These are phyloP conservation scores for Gambusia affinis DNA, from an alignment of 2,113 vertebrate genomes.

Conservation along the genomic window DNA sequence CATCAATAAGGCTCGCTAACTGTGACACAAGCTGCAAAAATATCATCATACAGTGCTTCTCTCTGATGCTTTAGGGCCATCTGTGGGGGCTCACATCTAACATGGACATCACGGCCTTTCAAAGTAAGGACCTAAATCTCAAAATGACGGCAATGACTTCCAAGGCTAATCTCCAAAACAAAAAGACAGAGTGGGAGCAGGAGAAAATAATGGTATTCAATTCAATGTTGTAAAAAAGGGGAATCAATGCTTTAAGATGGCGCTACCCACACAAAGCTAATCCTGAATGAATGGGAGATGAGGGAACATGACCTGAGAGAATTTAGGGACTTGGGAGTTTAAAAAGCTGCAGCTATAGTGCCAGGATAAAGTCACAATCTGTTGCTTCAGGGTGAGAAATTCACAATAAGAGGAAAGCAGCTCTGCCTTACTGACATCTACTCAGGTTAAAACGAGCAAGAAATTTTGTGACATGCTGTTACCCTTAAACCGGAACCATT, in stretches of 20 bases:
- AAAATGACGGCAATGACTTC: constrained; percentile 78
- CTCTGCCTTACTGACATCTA: constrained; percentile 8
- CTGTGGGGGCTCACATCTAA: constrained; percentile 56
- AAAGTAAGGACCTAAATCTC: constrained; percentile 82
- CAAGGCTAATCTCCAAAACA: constrained; percentile 54
- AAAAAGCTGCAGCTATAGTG: constrained; percentile 47
- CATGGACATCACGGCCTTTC: constrained; percentile 78
- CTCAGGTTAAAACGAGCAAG: constrained; percentile 34
- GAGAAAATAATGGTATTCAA: constrained; percentile 20
- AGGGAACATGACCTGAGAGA: constrained; percentile 38
- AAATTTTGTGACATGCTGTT: constrained; percentile 20
- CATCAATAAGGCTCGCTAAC: constrained; percentile 39
- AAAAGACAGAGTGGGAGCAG: constrained; percentile 30
- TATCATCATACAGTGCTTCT: constrained; percentile 29
- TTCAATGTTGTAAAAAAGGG: constrained; percentile 15
- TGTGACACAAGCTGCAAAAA: constrained; percentile 40
- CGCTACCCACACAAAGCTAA: constrained; percentile 36
- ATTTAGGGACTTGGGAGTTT: constrained; percentile 28
- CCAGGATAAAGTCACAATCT: constrained; percentile 38
- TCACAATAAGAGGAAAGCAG: constrained; percentile 40
- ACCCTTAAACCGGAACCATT: constrained; percentile 26
- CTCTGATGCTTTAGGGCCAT: constrained; percentile 51
- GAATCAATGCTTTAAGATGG: constrained; percentile 23
- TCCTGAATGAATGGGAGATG: constrained; percentile 48
- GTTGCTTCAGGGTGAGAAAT: constrained; percentile 40